These are phyloP conservation scores for Chunga burmeisteri DNA, from an alignment of 2,113 vertebrate species.

Conservation along the genomic window DNA sequence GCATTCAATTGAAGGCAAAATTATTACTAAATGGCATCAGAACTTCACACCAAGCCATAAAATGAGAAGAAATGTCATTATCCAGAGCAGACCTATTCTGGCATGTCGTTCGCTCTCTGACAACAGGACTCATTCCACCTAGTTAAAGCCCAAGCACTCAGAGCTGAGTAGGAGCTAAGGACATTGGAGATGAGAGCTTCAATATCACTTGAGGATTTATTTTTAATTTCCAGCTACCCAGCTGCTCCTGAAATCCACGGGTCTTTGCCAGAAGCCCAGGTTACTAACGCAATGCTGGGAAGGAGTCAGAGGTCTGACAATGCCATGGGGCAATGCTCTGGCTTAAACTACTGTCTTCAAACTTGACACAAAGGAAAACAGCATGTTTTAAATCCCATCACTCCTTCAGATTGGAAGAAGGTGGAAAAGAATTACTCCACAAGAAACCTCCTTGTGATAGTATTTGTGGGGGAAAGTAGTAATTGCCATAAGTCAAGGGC, in stretches of 20 bases:
- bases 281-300: neutral
- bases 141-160: neutral
- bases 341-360: neutral
- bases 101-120: neutral
- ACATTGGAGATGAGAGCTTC: neutral
- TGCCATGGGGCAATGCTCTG: neutral
- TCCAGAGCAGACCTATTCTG: neutral
- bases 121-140: neutral
- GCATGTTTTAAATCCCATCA: neutral
- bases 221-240: neutral
- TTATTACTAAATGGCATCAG: neutral
- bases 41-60: neutral
- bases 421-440: neutral
- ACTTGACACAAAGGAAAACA: neutral
- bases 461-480: neutral
- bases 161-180: neutral
- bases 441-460: neutral
- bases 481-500: neutral
- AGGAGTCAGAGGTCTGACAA: neutral
- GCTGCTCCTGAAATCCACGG: neutral
- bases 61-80: neutral
- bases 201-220: neutral
- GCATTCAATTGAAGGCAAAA: neutral
- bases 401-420: neutral
- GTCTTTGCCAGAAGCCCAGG: neutral